Evolutionary conservation across 2,113 vertebrate genomes (phyloP).

Genomic region (Harpagus bidentatus): DNA sequence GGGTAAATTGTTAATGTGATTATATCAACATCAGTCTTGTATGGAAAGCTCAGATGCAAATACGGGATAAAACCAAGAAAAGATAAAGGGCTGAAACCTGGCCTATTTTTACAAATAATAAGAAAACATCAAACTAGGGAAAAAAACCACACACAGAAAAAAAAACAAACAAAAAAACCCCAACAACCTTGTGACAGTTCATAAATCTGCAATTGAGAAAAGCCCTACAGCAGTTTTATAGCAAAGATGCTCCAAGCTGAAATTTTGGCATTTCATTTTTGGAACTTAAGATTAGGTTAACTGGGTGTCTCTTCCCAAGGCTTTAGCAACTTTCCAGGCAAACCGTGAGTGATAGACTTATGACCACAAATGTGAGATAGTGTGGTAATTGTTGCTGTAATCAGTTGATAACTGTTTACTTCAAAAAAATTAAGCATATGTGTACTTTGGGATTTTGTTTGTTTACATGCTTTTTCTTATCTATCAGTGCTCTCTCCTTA

Average conservation of each 20-base stretch:
- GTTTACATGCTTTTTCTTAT: not conserved
- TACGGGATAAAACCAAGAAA: not conserved
- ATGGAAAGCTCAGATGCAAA: not conserved
- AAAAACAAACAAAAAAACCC: not conserved
- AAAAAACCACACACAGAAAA: too few species aligned
- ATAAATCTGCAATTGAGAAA: not conserved
- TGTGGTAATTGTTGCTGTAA: not conserved
- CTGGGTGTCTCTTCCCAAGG: not conserved
- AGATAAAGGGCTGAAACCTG: not conserved
- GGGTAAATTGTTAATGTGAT: not conserved
- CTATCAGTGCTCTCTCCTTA: not conserved
- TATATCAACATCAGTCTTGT: not conserved
- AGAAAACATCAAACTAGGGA: not conserved
- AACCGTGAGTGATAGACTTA: not conserved
- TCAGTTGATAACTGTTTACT: not conserved
- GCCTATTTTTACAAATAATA: not conserved
- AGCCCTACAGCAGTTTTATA: not conserved
- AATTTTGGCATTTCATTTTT: not conserved
- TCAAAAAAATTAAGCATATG: not conserved
- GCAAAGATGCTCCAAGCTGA: not conserved
- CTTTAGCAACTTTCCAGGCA: not conserved
- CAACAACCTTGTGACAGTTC: not conserved
- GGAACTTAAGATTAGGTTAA: not conserved
- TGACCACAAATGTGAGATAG: not conserved
- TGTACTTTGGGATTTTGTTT: not conserved